phyloP scores from a whole-genome alignment of 1,140 invertebrate genomes.

The Apis mellifera region Amel_HAv3.1 CM009938.2:5737501-5738000 shows the following conservation, averaged over 20 bases:
- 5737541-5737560: too few species aligned
- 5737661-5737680: too few species aligned
- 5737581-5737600: too few species aligned
- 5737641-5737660: too few species aligned
- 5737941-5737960: constrained; percentile 14
- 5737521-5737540: too few species aligned
- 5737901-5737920: neutral
- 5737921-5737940: constrained; percentile 5
- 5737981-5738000: constrained; percentile 30
- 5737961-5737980: constrained; percentile 38
- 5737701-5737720: neutral
- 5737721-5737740: too few species aligned
- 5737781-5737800: neutral
- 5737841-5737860: neutral
- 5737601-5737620: too few species aligned
- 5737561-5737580: too few species aligned
- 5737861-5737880: neutral
- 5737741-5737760: neutral
- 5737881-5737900: neutral
- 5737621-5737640: too few species aligned
- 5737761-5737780: constrained; percentile 17
- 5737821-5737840: neutral
- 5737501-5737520: too few species aligned
- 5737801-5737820: constrained; percentile 1
- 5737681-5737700: too few species aligned